Evolutionary conservation across 2,797 vertebrate species (phyloP), one percentile per base, ranked within the genome.

Genomic region (Caiman crocodilus): DNA sequence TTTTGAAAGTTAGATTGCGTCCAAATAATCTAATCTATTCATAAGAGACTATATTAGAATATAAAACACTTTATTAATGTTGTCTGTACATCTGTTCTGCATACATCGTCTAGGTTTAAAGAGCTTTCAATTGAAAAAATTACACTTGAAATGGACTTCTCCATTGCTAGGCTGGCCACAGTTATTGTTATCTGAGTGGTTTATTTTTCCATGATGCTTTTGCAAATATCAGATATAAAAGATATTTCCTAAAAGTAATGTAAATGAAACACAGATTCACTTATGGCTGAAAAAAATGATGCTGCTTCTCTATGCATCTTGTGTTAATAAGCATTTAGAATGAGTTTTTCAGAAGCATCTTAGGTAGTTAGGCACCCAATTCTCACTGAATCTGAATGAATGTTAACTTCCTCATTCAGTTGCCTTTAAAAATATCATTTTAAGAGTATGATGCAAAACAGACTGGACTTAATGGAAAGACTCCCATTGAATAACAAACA

Each of bases 21-120:
- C 75, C 77, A 82, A 88, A 80, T 42, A 86, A 32, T 17, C 60
- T 87, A 8, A 77, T 79, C 88, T 65, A 73, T 87, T 90, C 58
- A 76, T 69, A 59, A 63, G 81, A 50, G 12, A 84, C 28, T 80
- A 84, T 59, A 91, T 91, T 92, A 90, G 75, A 93, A 92, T 92
- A 79, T 81, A 78, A 69, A 73, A 57, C 71, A 84, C 81, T 92
- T 93, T 76, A 71, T 93, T 94, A 80, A 86, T 55, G 25, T 1
- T 0, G 5, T 78, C 64, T 21, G 28, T 91, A 61, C 30, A 82
- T 92, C 82, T 84, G 63, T 75, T 63, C 75, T 71, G 20, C 42
- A 78, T 50, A 78, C 23, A 83, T 14, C 73, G 84, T 71, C 71
- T 67, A 90, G 57, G 5, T 71, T 81, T 65, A 79, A 88, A 91